Percentiles rank a stretch among this genome's conserved stretches.
Conservation (phyloP, 2,113 vertebrate genomes). For the Tragelaphus buxtoni region DNA sequence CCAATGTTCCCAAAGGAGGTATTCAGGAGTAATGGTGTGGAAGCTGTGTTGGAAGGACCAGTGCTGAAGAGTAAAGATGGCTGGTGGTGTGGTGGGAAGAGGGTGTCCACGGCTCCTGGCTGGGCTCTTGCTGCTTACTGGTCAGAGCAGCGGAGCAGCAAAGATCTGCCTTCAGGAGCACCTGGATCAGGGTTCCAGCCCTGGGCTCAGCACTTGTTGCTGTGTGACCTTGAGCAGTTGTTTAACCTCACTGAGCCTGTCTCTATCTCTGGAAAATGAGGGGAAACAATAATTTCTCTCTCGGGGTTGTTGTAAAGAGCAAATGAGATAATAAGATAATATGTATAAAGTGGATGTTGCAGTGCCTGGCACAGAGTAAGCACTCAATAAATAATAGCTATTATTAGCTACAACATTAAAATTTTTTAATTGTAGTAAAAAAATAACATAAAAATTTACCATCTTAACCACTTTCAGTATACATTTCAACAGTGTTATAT, state of each 20-base stretch:
- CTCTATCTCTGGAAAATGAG: not conserved
- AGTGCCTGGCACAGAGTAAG: not conserved
- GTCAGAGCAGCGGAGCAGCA: accelerated
- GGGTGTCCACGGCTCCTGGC: not conserved
- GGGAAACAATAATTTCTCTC: not conserved
- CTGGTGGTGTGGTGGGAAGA: not conserved
- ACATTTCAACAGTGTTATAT: not conserved
- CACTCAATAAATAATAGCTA: not conserved
- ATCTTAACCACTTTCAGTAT: not conserved
- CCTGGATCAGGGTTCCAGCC: no score
- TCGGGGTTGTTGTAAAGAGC: not conserved
- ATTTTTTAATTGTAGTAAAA: not conserved
- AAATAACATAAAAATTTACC: not conserved
- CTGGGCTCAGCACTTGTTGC: not conserved
- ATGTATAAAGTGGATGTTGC: not conserved
- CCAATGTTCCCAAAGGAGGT: not conserved
- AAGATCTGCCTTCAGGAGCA: no score
- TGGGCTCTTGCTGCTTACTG: not conserved
- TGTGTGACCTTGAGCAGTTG: not conserved
- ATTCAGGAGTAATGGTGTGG: not conserved
- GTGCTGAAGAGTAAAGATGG: not conserved
- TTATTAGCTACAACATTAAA: not conserved
- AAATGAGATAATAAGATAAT: not conserved
- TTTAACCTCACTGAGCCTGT: not conserved
- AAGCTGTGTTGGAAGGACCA: not conserved